Evolutionary conservation across 2,797 vertebrate genomes (phyloP).

Genomic region (Lepidocolaptes lacrymiger): DNA sequence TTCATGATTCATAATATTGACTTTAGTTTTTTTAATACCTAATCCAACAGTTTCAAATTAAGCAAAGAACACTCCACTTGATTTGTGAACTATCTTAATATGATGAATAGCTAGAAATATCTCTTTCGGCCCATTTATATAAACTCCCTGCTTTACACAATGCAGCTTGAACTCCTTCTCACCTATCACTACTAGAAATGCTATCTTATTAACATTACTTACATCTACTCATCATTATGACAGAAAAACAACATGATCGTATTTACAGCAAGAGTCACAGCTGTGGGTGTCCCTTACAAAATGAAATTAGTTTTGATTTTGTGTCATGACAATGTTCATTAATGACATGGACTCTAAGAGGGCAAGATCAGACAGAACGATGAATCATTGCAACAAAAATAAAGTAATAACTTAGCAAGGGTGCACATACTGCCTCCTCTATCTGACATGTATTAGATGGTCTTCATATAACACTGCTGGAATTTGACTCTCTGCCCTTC

Average conservation of each 20-base stretch:
- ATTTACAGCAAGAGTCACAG: constrained; percentile 74
- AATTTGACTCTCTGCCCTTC: constrained; percentile 6
- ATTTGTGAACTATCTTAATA: background rate
- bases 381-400: constrained; percentile 44
- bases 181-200: background rate
- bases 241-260: constrained; percentile 67
- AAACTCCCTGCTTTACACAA: background rate
- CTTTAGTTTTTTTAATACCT: background rate
- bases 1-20: background rate
- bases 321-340: constrained; percentile 73
- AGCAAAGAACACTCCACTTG: background rate
- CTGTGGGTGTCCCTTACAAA: constrained; percentile 64
- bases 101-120: background rate
- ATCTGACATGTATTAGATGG: background rate
- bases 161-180: background rate
- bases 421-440: background rate
- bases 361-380: constrained; percentile 24
- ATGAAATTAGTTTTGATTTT: constrained; percentile 80
- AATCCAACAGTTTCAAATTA: background rate
- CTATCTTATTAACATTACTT: constrained; percentile 55
- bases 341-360: constrained; percentile 53
- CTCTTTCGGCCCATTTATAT: background rate
- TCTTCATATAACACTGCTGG: background rate
- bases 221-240: constrained; percentile 34
- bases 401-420: background rate